Evolutionary conservation across 2,888 invertebrate genomes (phyloP).

Genomic region (Tachina grossa): DNA sequence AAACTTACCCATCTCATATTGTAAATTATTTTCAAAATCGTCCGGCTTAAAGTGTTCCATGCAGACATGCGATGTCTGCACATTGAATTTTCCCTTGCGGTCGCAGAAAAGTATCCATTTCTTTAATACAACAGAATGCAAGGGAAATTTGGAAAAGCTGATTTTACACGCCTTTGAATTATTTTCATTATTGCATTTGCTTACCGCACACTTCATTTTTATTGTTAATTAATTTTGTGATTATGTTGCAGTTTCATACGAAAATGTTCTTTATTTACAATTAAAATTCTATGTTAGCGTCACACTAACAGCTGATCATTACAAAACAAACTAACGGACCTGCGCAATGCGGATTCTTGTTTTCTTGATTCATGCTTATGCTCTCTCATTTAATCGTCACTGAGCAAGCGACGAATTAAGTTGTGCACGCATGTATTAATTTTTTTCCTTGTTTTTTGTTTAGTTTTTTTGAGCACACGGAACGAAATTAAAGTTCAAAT

Average conservation of each 20-base stretch:
- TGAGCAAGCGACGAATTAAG: no score
- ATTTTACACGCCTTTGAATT: slow-evolving; percentile 1
- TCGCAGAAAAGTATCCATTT: background rate
- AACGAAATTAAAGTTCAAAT: no score
- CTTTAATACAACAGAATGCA: slow-evolving; percentile 2
- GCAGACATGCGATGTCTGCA: background rate
- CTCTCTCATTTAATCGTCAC: no score
- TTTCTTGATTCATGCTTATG: no score
- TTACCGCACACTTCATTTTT: background rate
- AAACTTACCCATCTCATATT: background rate
- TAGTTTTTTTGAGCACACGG: no score
- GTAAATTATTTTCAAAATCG: background rate
- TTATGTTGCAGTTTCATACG: background rate
- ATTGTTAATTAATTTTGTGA: background rate
- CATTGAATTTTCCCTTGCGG: slow-evolving; percentile 5
- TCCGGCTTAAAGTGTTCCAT: slow-evolving; percentile 3
- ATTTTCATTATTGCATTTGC: slow-evolving; percentile 1
- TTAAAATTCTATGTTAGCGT: no score
- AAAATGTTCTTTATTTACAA: background rate
- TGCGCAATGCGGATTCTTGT: no score
- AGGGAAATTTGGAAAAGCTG: background rate
- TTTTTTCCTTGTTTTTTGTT: no score
- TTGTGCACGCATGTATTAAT: no score
- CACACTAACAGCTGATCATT: no score
- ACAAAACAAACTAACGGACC: no score